Base-by-base conservation (phyloP, 2,113 vertebrate genomes). In the Percopsis transmontana region DNA sequence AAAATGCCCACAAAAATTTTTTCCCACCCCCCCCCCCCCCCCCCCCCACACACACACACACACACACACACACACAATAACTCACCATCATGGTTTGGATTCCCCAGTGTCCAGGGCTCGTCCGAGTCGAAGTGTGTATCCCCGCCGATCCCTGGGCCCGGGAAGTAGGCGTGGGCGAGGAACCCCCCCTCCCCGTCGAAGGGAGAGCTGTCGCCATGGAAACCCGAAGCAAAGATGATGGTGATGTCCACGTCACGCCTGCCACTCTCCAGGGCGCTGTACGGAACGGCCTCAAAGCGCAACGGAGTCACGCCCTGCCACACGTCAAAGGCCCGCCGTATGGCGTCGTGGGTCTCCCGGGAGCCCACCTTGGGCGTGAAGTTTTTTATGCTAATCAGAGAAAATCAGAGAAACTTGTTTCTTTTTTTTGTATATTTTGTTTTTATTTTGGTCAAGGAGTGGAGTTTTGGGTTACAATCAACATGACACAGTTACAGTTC, bases 271-370 rank as follows among this genome's bases (percentile, higher is more conserved):
- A 99, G 93, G 76, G 96, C 95, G 42, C 95, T 95, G 88, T 98
- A 98, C 10, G 97, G 97, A 62, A 99, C 94, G 51, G 98, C 97
- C 92, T 99, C 96, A 68, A 99, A 99, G 76, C 95, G 96, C 58
- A 99, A 91, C 0, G 97, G 97, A n/a, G 97, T 99, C 81, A 98
- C 97, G n/a, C 95, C 94, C 93, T 99, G 97, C 97, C 97, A 99
- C 73, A 99, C 97, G 58, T 99, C 96, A 21, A 99, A 99, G 0
- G 97, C 97, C 79, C 96, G 93, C 21, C 97, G 94, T 70, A 99
- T 99, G 70, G 97, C 97, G 80, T 95, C 94, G 61, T 97, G 92
- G 0, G 97, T 99, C 76, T 98, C 96, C 4, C 93, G 81, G 77
- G 95, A 92, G 0, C 97, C 97, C 86, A 99, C 96, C 79, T 99